phyloP scores from a whole-genome alignment of 2,888 invertebrate genomes.

The Tetrapedia diversipes region DNA sequence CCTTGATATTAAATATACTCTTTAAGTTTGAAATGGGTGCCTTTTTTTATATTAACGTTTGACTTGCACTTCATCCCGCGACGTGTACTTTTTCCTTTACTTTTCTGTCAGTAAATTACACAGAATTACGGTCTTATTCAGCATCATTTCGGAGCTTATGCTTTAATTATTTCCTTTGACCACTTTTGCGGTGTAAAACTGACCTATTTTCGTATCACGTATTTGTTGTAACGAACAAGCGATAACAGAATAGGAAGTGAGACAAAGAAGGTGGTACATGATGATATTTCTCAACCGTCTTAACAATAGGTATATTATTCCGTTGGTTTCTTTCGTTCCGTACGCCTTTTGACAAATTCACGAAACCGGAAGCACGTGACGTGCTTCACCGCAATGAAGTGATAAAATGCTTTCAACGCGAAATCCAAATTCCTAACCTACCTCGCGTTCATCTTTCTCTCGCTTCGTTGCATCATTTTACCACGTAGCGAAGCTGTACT shows the following conservation, averaged over 20 bases:
- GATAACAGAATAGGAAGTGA: not conserved
- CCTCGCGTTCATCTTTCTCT: slow-evolving; percentile 42
- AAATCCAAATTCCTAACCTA: slow-evolving; percentile 38
- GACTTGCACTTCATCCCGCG: not conserved
- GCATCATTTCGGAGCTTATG: not conserved
- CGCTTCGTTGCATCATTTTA: slow-evolving; percentile 55
- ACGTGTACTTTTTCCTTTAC: not conserved
- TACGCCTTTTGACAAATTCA: slow-evolving; percentile 5
- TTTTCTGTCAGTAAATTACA: slow-evolving; percentile 20
- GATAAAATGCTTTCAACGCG: slow-evolving; percentile 7
- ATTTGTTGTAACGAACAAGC: not conserved
- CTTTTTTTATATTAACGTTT: slow-evolving; percentile 18
- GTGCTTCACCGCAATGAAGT: slow-evolving; percentile 19
- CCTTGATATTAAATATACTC: slow-evolving; percentile 9
- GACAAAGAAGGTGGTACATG: not conserved
- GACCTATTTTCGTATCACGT: not conserved
- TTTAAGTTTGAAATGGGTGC: not conserved
- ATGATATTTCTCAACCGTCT: not conserved
- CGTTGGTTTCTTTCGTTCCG: not conserved
- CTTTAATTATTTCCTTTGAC: not conserved
- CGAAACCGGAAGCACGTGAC: slow-evolving; percentile 24
- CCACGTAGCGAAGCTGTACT: slow-evolving; percentile 29
- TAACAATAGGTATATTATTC: not conserved
- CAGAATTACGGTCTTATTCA: slow-evolving; percentile 19
- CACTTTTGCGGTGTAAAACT: slow-evolving; percentile 8